Evolutionary conservation across 2,797 vertebrate species (phyloP), one percentile per base, ranked within the genome.

Genomic region (Alfaro cultratus): DNA sequence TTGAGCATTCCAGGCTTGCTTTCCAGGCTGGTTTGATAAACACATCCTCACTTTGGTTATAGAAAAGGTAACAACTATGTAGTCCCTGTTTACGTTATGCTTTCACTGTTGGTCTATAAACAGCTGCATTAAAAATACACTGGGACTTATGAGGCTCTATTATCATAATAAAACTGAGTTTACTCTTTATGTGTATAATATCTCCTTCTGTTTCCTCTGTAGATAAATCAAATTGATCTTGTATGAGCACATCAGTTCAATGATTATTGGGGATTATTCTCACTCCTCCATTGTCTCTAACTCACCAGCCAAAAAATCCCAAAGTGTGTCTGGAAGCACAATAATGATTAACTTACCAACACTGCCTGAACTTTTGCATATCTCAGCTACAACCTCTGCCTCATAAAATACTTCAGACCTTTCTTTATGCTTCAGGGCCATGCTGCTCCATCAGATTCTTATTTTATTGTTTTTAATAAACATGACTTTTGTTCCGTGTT

Each of bases 1-100:
- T 71, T 55, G 73, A 4, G 55, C 75, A 84, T 86, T 91, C 87
- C 86, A 70, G 46, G 21, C 64, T 62, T 84, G 74, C 80, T 87
- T 88, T 76, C 80, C 36, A 75, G 71, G 82, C 75, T n/a, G 73
- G 53, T 51, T 77, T 47, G 4, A 84, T 88, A 87, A 92, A 89
- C 85, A 90, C 80, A 76, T 74, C 76, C 73, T 62, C 74, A 53
- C 83, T 83, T 71, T 51, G 80, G 67, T 80, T 85, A 82, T 77
- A 13, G 78, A 78, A 90, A 90, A 51, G 55, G 73, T 72, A 78
- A 77, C 62, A 15, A 0, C 82, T 79, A 45, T 45, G 72, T 80
- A 86, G 72, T 78, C 41, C 16, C 41, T 73, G 74, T 86, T 88
- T 77, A 79, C 80, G 77, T 77, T 29, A 55, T 34, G 10, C 76